These are phyloP conservation scores for Aldrovandia affinis DNA, from an alignment of 2,797 vertebrate species.

Conservation along the genomic window DNA sequence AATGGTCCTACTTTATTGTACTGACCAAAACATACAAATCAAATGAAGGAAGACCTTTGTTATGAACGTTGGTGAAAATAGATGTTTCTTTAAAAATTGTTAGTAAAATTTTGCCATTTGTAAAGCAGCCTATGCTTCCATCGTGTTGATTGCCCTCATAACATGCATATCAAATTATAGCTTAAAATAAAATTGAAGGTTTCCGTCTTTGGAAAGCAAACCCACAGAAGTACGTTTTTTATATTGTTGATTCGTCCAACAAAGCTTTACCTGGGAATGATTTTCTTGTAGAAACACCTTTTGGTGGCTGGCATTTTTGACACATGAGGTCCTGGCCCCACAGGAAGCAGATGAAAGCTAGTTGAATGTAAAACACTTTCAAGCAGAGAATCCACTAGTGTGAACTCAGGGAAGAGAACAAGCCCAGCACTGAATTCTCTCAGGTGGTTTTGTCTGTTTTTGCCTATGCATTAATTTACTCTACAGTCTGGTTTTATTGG, in stretches of 20 bases:
- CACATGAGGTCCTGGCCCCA: background rate
- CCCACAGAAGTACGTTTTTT: background rate
- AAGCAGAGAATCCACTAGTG: background rate
- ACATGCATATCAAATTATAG: background rate
- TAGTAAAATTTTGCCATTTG: background rate
- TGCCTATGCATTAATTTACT: background rate
- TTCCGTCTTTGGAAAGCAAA: background rate
- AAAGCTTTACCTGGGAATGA: conserved; percentile 1
- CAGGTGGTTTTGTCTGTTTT: too few species aligned
- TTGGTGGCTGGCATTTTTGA: background rate
- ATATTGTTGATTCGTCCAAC: background rate
- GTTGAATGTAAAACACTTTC: background rate
- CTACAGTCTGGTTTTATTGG: background rate
- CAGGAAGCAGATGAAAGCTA: background rate
- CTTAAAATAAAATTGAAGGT: background rate
- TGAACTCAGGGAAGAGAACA: background rate
- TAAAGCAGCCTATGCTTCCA: background rate
- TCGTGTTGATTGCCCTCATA: background rate
- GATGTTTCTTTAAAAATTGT: background rate
- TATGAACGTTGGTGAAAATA: too few species aligned
- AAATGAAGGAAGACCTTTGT: background rate
- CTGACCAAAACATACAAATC: background rate
- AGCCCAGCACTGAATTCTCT: background rate
- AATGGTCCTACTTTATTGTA: too few species aligned
- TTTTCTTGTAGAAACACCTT: background rate